phyloP scores from a whole-genome alignment of 2,113 vertebrate genomes.

The Calonectris borealis region DNA sequence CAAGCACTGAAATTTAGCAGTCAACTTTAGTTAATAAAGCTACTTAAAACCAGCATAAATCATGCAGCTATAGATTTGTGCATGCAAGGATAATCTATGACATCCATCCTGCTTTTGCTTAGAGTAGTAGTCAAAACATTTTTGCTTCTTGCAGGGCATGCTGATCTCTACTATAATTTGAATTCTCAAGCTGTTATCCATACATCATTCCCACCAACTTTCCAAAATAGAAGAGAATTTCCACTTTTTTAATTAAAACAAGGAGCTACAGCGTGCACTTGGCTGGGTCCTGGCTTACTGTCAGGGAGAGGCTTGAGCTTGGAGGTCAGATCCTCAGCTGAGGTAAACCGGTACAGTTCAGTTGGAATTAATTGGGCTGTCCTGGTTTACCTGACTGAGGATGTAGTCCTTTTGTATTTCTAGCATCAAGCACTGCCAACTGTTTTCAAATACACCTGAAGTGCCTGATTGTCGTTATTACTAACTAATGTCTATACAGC shows the following conservation, averaged over 20 bases:
- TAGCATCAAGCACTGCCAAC: not conserved
- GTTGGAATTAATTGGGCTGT: not conserved
- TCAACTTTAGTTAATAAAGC: constrained; percentile 24
- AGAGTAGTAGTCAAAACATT: constrained; percentile 64
- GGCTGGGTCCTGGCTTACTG: not conserved
- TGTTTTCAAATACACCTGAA: constrained; percentile 41
- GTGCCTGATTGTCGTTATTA: not conserved
- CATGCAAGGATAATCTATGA: constrained; percentile 13
- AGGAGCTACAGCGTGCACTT: not conserved
- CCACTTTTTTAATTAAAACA: constrained; percentile 29
- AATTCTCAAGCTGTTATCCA: constrained; percentile 67
- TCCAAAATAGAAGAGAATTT: constrained; percentile 41
- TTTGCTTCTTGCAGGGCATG: constrained; percentile 58
- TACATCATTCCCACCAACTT: constrained; percentile 48
- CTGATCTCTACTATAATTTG: constrained; percentile 53
- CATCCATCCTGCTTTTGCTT: constrained; percentile 56
- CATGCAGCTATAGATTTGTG: not conserved
- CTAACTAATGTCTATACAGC: constrained; percentile 1
- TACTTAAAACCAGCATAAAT: constrained; percentile 24
- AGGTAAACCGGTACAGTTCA: not conserved
- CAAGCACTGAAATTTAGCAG: constrained; percentile 6
- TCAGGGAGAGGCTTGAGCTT: not conserved
- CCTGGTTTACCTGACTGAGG: not conserved
- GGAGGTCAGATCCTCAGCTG: not conserved
- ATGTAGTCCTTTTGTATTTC: not conserved